Evolutionary conservation across 35 echinoderm and acorn worm species (phyloP), one percentile per base, ranked within the genome.

Genomic region (Acanthaster planci): DNA sequence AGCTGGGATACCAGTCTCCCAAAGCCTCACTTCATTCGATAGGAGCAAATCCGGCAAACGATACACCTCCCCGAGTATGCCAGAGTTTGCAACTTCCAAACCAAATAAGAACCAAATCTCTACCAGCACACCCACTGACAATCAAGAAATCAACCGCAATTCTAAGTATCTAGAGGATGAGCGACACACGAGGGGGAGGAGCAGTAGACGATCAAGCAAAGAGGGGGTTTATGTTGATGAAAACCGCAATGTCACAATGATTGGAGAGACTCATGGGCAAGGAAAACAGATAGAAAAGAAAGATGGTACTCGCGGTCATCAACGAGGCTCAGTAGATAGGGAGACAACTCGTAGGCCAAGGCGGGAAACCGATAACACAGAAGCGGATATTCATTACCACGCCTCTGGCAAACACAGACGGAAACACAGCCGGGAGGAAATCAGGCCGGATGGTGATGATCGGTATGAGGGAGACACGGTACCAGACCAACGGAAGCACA

Each of bases 211-310:
- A 35, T 47, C 42, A 47, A 26, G 64, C 9, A 72, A 72, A 72
- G 64, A 72, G 14, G 64, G 64, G 64, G 64, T 72, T 36, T 72
- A 72, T 34, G 34, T 72, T 21, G 64, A 72, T 72, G 64, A 72
- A 34, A 72, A 72, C 34, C 23, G 64, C 34, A 72, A 72, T 72
- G 26, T 34, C 0, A 72, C 64, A 10, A 1, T 1, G 26, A 2
- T 34, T 8, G 64, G 64, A 26, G 64, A 72, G 14, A 30, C 64
- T 26, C 18, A 3, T 0, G 64, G 64, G 29, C 0, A 15, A 31
- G 64, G 64, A 7, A 72, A 26, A 72, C 64, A 72, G 7, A 47
- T 47, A 6, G 42, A 47, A 6, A 47, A 47, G 42, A 47, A 47
- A 47, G 42, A 47, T 4, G 42, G 12, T 47, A 47, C 42, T 12